These are phyloP conservation scores for Cavia aperea DNA, from an alignment of 2,113 vertebrate species.

Conservation along the genomic window DNA sequence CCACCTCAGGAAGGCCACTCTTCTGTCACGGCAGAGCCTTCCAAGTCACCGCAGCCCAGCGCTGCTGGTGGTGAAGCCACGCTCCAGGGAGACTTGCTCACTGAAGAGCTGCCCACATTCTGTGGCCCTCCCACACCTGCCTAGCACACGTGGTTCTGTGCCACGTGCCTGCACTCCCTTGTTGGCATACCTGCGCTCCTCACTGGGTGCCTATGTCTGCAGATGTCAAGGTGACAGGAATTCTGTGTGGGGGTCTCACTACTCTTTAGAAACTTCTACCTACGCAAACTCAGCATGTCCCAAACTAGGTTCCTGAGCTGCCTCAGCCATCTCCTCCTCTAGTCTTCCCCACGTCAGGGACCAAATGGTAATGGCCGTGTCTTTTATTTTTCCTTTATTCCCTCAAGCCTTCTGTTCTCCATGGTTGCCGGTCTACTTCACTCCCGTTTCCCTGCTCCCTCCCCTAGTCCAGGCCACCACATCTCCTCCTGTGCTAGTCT, in stretches of 20 bases:
- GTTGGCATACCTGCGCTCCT: not conserved
- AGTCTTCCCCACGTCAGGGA: not conserved
- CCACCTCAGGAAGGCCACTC: not conserved
- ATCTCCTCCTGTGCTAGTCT: not conserved
- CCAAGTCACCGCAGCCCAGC: not conserved
- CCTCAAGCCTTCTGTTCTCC: too few relatives aligned
- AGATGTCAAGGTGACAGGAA: not conserved
- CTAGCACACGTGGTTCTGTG: not conserved
- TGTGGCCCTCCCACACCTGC: not conserved
- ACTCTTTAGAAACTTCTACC: not conserved
- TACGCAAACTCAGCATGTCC: not conserved
- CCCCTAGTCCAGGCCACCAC: not conserved
- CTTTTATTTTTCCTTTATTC: not conserved
- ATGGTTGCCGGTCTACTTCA: not conserved
- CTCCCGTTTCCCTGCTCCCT: not conserved
- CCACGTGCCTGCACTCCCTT: not conserved
- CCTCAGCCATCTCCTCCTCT: not conserved
- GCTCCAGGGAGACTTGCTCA: not conserved
- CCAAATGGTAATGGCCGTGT: not conserved
- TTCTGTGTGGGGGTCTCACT: not conserved
- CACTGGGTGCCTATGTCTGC: not conserved
- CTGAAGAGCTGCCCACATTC: fast-evolving
- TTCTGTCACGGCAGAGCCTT: not conserved
- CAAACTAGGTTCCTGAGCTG: not conserved
- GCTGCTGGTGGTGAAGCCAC: not conserved